Evolutionary conservation across 1,140 invertebrate genomes (phyloP), one percentile per base, ranked within the genome.

Genomic region (Drosophila albomicans): DNA sequence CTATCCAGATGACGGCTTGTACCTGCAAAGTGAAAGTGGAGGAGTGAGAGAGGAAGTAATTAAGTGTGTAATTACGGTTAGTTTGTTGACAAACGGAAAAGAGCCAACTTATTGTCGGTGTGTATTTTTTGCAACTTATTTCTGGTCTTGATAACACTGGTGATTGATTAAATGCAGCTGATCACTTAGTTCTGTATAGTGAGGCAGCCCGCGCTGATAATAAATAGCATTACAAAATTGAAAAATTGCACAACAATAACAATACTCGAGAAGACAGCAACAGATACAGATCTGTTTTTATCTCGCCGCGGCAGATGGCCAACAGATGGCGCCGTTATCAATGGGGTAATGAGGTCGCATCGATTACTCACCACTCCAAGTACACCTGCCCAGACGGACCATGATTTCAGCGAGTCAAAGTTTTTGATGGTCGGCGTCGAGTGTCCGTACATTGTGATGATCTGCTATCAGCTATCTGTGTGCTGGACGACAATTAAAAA

Each of bases 1-100:
- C 91, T 7, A 92, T 88, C 87, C 91, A 92, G 52, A 82, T 82
- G 38, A 88, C 41, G 1, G 90, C 73, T 71, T 92, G 86, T 4
- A 76, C 51, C 91, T 92, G 52, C 16, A 52, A 43, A 1, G 8
- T 38, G 51, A 6, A 10, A 57, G 3, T 13, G 56, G 10, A 46
- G 20, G 20, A 25, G 20, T 25, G 20, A 59, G 57, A 49, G n/a
- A 15, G 59, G 4, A 28, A 35, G 51, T 10, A 43, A 57, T 20
- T 57, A 15, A 57, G 54, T 51, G 52, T 41, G 25, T 25, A 65
- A 59, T 59, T 45, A 59, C 30, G 43, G 20, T 13, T 65, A 46
- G 35, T 30, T 65, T 65, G 8, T 59, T 59, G 41, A 46, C 57
- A 59, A 43, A 45, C 4, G 57, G 13, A 41, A 59, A 59, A 43